Evolutionary conservation across 2,797 vertebrate species (phyloP), one percentile per base, ranked within the genome.

Genomic region (Neoniphon sammara): DNA sequence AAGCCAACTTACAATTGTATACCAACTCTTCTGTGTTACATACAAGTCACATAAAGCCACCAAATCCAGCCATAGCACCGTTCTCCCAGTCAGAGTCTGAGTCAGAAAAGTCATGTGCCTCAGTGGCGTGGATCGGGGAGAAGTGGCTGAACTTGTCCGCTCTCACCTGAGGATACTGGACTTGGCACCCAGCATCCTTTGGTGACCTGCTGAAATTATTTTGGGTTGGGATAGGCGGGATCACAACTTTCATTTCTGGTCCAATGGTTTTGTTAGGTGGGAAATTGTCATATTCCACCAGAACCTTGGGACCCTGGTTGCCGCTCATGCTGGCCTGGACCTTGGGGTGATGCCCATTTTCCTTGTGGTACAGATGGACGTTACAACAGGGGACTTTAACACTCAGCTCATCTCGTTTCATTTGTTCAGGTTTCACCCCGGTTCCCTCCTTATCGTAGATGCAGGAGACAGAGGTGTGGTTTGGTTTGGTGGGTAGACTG

Each of bases 1-100:
- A 65, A 39, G 0, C 66, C 82, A 54, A 71, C 30, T 49, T 49
- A 66, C 62, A 58, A 44, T 31, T 30, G 58, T 55, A 63, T 65
- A 75, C 27, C 21, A 27, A 11, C 30, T 78, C 1, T 39, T 44
- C 14, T 25, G 10, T 23, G 1, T 71, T 20, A 17, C 52, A 31
- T 20, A 2, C 30, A 31, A 39, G 2, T 91, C 86, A 94, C 82
- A 95, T 81, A 17, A 94, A 94, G 44, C 81, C 88, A 23, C 75
- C 60, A 61, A 95, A 94, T 11, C 90, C 84, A 12, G 83, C 87
- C 77, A 94, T 89, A 59, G 91, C 89, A 30, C 93, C 92, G 2
- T 80, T 94, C 52, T 96, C 95, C 95, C 95, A 96, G 70, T 95
- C 96, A 0, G 94, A 94, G 63, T 94, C 94, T 0, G 93, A 94